Base-by-base conservation (phyloP, 2,797 vertebrate genomes). In the Lates japonicus region DNA sequence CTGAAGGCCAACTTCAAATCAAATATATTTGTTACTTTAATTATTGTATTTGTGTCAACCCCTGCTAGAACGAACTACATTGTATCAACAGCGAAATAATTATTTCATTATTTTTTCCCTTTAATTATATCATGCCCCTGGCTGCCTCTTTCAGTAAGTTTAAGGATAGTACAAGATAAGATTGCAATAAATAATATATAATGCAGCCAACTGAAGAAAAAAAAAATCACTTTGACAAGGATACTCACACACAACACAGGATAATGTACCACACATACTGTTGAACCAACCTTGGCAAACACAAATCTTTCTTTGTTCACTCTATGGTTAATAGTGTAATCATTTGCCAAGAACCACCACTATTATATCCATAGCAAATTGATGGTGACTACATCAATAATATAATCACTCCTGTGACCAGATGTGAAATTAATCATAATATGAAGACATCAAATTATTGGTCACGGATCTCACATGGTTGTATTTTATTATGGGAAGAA, bases 371-470 rank as follows among this genome's bases (percentile, higher is more conserved):
- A 62, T 86, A 39, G 63, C 74, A 90, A 93, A 94, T 91, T 83
- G 76, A 83, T 82, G 49, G 82, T 74, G 82, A 85, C 90, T 82
- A 78, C 85, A 86, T 94, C 92, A 91, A 92, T 95, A 94, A 92
- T 88, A 70, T 76, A 89, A 92, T 89, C 74, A 79, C 78, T 84
- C 46, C 88, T 90, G 85, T 91, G 82, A 90, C 86, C 85, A 91
- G 81, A 89, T 90, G 84, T 86, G 73, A 90, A 92, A 94, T 92
- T 70, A 88, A 86, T 92, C 92, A 90, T 83, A 74, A 89, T 89
- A 90, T 90, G 69, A 83, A 90, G 87, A 91, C 88, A 82, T 90
- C 80, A 85, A 74, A 71, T 89, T 74, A 86, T 88, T 90, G 85
- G 86, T 90, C 88, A 90, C 41, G 70, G 82, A 85, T 86, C 37